Percentiles rank a stretch among this genome's conserved stretches.
phyloP scores from a whole-genome alignment of 2,888 invertebrate species.

The Trichogramma dendrolimi region DNA sequence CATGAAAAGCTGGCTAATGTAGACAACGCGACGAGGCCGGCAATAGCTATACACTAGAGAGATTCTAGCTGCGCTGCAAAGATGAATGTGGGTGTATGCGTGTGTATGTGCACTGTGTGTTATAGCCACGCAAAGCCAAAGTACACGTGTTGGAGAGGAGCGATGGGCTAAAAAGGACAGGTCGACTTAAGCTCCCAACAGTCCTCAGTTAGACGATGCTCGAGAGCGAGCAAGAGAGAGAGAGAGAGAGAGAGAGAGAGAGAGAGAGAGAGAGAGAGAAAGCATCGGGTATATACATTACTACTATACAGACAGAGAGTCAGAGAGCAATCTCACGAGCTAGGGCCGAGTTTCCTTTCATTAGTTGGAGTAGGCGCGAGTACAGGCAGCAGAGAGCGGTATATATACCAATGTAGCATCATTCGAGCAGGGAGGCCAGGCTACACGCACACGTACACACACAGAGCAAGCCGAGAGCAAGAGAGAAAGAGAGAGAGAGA shows the following conservation, averaged over 20 bases:
- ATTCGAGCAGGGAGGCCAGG: too few relatives aligned
- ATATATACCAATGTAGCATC: too few relatives aligned
- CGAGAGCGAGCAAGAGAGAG: slow-evolving; percentile 13
- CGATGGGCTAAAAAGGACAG: slow-evolving; percentile 43
- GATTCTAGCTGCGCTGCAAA: too few relatives aligned
- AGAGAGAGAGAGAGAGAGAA: slow-evolving; percentile 6
- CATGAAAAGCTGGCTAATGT: too few relatives aligned
- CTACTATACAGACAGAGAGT: not conserved
- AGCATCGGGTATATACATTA: not conserved
- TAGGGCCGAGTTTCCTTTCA: slow-evolving; percentile 50
- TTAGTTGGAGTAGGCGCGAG: slow-evolving; percentile 47
- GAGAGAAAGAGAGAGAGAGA: slow-evolving; percentile 11
- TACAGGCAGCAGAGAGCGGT: too few relatives aligned
- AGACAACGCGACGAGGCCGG: too few relatives aligned
- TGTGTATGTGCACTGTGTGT: not conserved
- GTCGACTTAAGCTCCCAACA: slow-evolving; percentile 43
- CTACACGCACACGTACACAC: too few relatives aligned
- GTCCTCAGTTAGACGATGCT: not conserved
- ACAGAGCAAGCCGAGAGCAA: slow-evolving; percentile 6
- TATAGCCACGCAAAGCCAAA: not conserved
- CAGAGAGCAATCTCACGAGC: slow-evolving; percentile 40
- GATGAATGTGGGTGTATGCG: too few relatives aligned
- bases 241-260: slow-evolving; percentile 16
- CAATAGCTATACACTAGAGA: too few relatives aligned
- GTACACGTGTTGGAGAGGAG: slow-evolving; percentile 15